A percentile compares a stretch with the other conserved stretches of the same genome.
Conservation (phyloP, 2,113 vertebrate genomes). For the Zapornia atra region DNA sequence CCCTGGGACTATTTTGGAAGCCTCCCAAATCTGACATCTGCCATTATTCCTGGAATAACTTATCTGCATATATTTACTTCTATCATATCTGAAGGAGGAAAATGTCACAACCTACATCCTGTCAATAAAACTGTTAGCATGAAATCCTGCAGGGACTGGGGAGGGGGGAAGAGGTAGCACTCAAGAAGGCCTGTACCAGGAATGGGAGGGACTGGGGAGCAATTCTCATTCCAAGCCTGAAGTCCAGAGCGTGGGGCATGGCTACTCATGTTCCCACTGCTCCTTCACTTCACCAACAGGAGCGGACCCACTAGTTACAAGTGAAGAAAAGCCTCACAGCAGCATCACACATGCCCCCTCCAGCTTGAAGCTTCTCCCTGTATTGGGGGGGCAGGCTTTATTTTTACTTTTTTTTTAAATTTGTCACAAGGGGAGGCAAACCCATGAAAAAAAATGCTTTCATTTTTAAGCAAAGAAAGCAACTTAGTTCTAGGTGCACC, state of each 20-base stretch:
- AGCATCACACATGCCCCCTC: fast-evolving
- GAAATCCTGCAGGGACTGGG: background rate
- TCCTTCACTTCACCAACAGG: background rate
- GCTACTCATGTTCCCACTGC: background rate
- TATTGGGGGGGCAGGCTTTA: background rate
- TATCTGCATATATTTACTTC: background rate
- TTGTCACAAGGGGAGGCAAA: background rate
- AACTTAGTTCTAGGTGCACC: background rate
- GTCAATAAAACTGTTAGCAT: background rate
- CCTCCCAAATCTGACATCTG: background rate
- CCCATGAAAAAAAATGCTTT: background rate
- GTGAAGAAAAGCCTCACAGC: background rate
- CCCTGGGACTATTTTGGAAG: background rate
- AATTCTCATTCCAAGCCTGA: background rate
- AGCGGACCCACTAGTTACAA: background rate
- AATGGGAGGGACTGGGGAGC: background rate
- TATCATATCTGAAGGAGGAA: background rate
- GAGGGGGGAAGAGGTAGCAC: background rate
- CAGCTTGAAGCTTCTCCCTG: background rate
- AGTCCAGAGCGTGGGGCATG: background rate
- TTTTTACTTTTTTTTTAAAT: background rate
- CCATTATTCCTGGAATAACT: background rate
- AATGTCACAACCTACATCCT: background rate
- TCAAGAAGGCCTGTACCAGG: background rate
- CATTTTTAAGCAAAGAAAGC: background rate